Evolutionary conservation across 1,140 invertebrate genomes (phyloP).

Genomic region (Aphelinus atriplicis): DNA sequence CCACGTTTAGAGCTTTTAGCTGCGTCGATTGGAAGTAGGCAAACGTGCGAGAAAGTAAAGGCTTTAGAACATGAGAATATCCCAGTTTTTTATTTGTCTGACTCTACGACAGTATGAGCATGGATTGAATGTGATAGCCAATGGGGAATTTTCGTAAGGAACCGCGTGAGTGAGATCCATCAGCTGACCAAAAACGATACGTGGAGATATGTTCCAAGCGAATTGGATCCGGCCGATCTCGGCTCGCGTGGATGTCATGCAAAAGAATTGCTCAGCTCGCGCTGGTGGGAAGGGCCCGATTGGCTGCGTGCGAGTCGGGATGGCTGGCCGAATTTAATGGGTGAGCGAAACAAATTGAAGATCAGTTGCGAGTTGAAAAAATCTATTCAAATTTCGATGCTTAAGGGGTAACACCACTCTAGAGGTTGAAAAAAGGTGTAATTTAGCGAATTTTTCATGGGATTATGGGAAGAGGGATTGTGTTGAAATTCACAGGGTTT

Average conservation of each 20-base stretch:
- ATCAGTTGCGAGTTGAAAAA: conserved; percentile 40
- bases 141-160: conserved; percentile 35
- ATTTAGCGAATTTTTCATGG: too few relatives aligned
- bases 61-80: conserved; percentile 53
- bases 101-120: conserved; percentile 27
- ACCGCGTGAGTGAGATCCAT: conserved; percentile 34
- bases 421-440: too few relatives aligned
- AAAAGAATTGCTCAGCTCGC: conserved; percentile 48
- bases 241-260: conserved; percentile 56
- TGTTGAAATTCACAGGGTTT: too few relatives aligned
- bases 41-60: conserved; percentile 42
- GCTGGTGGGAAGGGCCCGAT: conserved; percentile 59
- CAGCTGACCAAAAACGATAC: background rate
- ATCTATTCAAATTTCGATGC: conserved; percentile 13
- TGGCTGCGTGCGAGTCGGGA: conserved; percentile 46
- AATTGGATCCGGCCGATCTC: conserved; percentile 60
- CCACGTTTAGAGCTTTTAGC: conserved; percentile 38
- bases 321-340: background rate
- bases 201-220: background rate
- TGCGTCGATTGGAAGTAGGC: conserved; percentile 48
- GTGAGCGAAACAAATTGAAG: conserved; percentile 32
- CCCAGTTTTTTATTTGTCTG: background rate
- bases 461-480: too few relatives aligned
- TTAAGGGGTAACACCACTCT: background rate
- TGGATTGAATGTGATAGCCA: conserved; percentile 32